phyloP scores from a whole-genome alignment of 2,888 invertebrate genomes.

The Invenusta paracnida region DNA sequence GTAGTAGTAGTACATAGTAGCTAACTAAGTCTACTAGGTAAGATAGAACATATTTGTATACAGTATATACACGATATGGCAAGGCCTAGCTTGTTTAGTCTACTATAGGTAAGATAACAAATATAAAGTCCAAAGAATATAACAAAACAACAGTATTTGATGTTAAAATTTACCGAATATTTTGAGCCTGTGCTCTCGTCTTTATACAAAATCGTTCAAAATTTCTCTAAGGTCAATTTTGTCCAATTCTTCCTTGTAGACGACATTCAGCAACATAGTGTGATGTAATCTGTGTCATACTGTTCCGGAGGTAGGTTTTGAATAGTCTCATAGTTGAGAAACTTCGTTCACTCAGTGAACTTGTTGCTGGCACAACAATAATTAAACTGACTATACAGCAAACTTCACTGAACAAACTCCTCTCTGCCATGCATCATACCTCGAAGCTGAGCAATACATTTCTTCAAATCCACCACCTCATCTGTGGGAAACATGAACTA shows the following conservation, averaged over 20 bases:
- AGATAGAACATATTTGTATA: too few species aligned
- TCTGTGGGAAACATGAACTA: background rate
- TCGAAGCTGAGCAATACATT: background rate
- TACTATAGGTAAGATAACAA: too few species aligned
- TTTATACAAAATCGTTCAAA: background rate
- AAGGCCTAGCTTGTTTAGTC: too few species aligned
- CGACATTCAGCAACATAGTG: slow-evolving; percentile 11
- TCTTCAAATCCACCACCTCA: background rate
- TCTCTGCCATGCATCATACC: background rate
- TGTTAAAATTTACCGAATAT: background rate
- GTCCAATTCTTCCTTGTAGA: background rate
- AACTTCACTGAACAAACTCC: background rate
- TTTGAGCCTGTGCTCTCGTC: slow-evolving; percentile 12
- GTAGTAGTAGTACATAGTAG: too few species aligned
- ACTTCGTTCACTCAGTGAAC: background rate
- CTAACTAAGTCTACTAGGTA: too few species aligned
- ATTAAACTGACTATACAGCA: background rate
- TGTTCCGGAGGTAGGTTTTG: slow-evolving; percentile 4
- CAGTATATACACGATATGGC: too few species aligned
- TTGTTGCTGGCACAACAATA: background rate
- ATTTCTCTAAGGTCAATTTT: background rate
- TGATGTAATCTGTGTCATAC: slow-evolving; percentile 16
- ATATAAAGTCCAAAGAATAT: too few species aligned
- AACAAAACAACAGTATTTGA: background rate
- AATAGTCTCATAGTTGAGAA: slow-evolving; percentile 4